A percentile compares a stretch with the other conserved stretches of the same genome.
Evolutionary conservation across 2,797 vertebrate genomes (phyloP).

Genomic region (Danio choprae): DNA sequence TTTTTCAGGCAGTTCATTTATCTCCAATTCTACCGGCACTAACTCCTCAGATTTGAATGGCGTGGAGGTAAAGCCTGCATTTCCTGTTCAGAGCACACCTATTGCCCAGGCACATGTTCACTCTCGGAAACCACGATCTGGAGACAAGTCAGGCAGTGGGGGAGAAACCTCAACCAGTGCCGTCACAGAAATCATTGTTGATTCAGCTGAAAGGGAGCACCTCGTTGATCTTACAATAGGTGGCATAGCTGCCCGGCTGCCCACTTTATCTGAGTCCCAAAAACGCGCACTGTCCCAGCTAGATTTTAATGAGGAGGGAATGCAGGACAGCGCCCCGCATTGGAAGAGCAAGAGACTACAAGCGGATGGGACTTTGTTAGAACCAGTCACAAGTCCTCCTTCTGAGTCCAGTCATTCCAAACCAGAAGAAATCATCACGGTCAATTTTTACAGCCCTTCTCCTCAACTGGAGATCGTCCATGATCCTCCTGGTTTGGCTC

Average conservation of each 20-base stretch:
- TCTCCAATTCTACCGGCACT: slow-evolving; percentile 30
- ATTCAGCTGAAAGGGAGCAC: slow-evolving; percentile 18
- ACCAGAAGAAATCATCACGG: slow-evolving; percentile 40
- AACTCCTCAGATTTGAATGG: slow-evolving; percentile 39
- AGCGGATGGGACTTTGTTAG: slow-evolving; percentile 53
- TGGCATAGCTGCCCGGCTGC: slow-evolving; percentile 49
- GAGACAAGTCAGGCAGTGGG: slow-evolving; percentile 17
- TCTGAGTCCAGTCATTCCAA: slow-evolving; percentile 11
- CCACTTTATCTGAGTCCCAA: slow-evolving; percentile 31
- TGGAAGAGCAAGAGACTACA: slow-evolving; percentile 36
- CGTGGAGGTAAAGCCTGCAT: slow-evolving; percentile 3
- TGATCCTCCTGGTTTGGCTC: slow-evolving; percentile 29
- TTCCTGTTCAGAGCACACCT: slow-evolving; percentile 18
- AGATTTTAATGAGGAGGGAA: slow-evolving; percentile 48
- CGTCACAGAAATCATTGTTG: not conserved
- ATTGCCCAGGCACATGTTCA: slow-evolving; percentile 8
- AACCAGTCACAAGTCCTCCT: slow-evolving; percentile 5
- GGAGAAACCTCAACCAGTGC: slow-evolving; percentile 23
- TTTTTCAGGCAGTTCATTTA: slow-evolving; percentile 40
- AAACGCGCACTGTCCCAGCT: slow-evolving; percentile 10
- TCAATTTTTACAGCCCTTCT: slow-evolving; percentile 46
- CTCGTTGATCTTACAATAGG: slow-evolving; percentile 9
- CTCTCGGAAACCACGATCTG: slow-evolving; percentile 35
- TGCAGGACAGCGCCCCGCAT: not conserved
- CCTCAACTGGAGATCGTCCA: slow-evolving; percentile 5